Conservation (phyloP, 2,888 invertebrate genomes). For the Erpobdella octoculata region DNA sequence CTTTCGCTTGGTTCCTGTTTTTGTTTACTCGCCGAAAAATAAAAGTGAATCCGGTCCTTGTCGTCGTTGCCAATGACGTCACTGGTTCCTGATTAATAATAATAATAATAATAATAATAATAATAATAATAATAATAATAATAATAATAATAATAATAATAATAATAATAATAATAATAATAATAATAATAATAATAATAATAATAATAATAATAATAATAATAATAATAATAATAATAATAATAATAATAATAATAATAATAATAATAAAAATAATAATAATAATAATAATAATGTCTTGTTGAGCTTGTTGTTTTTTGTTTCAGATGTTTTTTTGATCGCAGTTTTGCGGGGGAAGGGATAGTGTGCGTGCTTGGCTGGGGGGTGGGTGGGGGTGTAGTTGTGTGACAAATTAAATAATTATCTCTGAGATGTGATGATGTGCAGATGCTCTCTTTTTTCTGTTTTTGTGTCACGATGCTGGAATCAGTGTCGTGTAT, state of each 20-base stretch:
- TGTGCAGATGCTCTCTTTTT: too few species aligned
- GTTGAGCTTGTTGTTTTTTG: neutral
- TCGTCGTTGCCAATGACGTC: too few species aligned
- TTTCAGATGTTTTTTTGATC: neutral
- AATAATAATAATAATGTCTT: neutral
- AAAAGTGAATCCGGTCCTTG: too few species aligned
- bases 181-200: slow-evolving; percentile 1
- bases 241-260: neutral
- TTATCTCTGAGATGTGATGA: neutral
- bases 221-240: neutral
- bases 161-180: neutral
- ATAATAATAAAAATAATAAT: neutral
- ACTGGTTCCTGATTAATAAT: too few species aligned
- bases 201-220: neutral
- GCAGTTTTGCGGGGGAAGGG: too few species aligned
- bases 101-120: too few species aligned
- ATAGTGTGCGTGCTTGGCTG: too few species aligned
- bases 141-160: neutral
- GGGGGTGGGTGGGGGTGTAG: too few species aligned
- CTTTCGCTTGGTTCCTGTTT: too few species aligned
- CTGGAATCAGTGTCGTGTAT: neutral
- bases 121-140: too few species aligned
- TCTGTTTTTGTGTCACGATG: neutral
- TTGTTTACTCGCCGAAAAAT: too few species aligned
- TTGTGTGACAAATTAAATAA: neutral